phyloP scores from a whole-genome alignment of 2,113 vertebrate genomes.

The Cololabis saira region DNA sequence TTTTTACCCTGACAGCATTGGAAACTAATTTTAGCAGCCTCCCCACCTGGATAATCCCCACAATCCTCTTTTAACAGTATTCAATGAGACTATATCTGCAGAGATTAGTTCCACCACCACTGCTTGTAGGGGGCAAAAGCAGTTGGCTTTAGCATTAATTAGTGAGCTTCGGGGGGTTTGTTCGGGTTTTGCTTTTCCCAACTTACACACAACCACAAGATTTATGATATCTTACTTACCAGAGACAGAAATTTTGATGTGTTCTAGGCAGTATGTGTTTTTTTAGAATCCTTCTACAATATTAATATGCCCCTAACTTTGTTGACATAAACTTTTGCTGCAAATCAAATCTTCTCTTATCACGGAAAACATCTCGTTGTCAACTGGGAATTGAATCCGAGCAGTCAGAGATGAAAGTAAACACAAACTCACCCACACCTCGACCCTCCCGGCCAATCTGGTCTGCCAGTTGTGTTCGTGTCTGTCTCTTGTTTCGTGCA shows the following conservation, averaged over 20 bases:
- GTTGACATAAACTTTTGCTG: background rate
- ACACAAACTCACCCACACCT: background rate
- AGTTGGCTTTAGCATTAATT: no score
- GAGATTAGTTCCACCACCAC: no score
- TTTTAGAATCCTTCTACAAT: no score
- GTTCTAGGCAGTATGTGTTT: no score
- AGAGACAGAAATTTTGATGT: no score
- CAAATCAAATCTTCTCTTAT: constrained; percentile 3
- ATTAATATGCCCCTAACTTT: no score
- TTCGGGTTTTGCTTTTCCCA: no score
- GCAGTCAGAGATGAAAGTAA: constrained; percentile 13
- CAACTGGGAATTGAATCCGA: background rate
- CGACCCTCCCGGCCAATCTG: background rate
- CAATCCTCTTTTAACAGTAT: background rate
- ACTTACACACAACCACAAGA: no score
- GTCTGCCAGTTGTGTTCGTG: background rate
- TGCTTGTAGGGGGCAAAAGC: no score
- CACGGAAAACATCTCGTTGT: background rate
- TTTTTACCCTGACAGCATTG: background rate
- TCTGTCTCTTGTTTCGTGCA: background rate
- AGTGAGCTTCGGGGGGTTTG: no score
- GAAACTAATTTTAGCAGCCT: background rate
- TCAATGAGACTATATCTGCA: no score
- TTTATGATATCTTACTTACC: no score
- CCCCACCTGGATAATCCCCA: background rate